Evolutionary conservation across 2,888 invertebrate species (phyloP).

Genomic region (Lasius fuliginosus): DNA sequence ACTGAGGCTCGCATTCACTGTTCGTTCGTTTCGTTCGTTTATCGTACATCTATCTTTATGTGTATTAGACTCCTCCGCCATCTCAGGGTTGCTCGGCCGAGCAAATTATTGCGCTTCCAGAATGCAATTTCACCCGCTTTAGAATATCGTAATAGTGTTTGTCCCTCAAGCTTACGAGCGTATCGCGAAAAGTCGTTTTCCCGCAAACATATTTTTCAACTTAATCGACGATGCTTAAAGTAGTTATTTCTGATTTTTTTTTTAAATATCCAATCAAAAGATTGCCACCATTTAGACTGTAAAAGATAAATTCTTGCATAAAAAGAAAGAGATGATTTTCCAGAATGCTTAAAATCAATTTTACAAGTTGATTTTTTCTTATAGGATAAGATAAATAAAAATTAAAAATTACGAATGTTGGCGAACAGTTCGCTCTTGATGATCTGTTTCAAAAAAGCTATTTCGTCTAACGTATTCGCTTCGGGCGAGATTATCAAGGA

Average conservation of each 20-base stretch:
- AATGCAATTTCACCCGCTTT: slow-evolving; percentile 66
- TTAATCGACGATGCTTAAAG: slow-evolving; percentile 40
- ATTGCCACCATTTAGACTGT: not conserved
- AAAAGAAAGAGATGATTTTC: not conserved
- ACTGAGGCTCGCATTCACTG: not conserved
- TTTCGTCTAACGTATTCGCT: slow-evolving; percentile 1
- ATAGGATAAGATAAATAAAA: not conserved
- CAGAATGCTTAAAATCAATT: not conserved
- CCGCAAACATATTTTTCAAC: slow-evolving; percentile 31
- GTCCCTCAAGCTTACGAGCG: slow-evolving; percentile 53
- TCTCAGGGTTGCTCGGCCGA: slow-evolving; percentile 66
- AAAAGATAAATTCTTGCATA: not conserved
- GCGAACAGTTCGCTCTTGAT: not conserved
- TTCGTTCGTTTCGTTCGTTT: not conserved
- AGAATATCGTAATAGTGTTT: slow-evolving; percentile 54
- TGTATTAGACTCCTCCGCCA: slow-evolving; percentile 65
- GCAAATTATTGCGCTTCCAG: slow-evolving; percentile 75
- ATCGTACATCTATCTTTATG: slow-evolving; percentile 44
- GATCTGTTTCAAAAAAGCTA: not conserved
- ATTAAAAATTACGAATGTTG: not conserved
- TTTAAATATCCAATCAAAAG: slow-evolving; percentile 6
- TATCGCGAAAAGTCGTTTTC: slow-evolving; percentile 56
- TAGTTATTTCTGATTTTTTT: slow-evolving; percentile 9
- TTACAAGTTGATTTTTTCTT: slow-evolving; percentile 25
- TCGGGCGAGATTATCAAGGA: not conserved